Conservation (phyloP, 2,888 invertebrate genomes). For the Drosophila anomelani region DNA sequence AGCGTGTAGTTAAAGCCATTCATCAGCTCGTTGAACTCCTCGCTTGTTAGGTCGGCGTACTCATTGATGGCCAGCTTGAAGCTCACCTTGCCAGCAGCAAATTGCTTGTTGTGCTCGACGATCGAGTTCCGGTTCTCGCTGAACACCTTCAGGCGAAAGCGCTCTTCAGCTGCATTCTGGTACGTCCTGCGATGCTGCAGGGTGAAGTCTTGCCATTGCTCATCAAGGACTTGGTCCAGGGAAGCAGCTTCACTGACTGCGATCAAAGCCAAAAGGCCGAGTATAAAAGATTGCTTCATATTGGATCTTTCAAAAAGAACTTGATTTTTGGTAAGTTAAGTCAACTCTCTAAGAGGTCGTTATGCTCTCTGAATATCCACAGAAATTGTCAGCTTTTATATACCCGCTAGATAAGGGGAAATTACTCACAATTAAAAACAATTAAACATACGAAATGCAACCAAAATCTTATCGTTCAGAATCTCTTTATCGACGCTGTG, state of each 20-base stretch:
- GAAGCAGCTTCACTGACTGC: neutral
- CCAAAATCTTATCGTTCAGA: neutral
- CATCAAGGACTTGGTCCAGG: slow-evolving; percentile 1
- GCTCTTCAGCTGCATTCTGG: neutral
- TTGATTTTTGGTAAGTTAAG: neutral
- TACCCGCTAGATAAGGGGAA: too few relatives aligned
- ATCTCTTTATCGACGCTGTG: neutral
- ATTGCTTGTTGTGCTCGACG: neutral
- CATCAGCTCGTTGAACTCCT: slow-evolving; percentile 10
- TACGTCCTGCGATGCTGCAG: slow-evolving; percentile 18
- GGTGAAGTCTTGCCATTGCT: slow-evolving; percentile 2
- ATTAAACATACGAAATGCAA: neutral
- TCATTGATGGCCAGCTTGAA: slow-evolving; percentile 6
- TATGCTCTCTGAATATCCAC: neutral
- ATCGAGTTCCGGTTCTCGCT: neutral
- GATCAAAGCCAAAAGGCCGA: neutral
- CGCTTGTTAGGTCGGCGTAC: slow-evolving; percentile 3
- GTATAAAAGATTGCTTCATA: neutral
- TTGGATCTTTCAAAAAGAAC: neutral
- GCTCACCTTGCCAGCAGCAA: neutral
- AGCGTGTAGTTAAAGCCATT: slow-evolving; percentile 1
- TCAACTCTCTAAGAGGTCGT: neutral
- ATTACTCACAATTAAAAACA: neutral
- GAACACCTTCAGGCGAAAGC: neutral
- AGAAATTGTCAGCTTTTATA: neutral